A percentile compares a stretch with the other conserved stretches of the same genome.
Conservation (phyloP, 2,113 vertebrate genomes). For the Galbula dea region DNA sequence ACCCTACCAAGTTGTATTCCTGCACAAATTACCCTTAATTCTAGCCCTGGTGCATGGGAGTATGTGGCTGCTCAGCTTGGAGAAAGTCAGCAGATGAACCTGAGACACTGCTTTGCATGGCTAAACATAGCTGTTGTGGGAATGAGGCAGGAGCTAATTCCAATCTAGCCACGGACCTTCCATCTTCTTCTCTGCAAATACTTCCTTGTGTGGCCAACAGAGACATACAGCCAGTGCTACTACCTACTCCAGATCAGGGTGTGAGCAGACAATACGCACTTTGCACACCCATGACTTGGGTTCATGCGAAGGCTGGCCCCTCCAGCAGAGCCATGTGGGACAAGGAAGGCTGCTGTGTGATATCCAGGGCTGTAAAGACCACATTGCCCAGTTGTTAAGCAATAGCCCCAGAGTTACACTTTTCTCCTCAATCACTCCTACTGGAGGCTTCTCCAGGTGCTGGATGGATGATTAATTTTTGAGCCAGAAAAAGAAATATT, state of each 20-base stretch:
- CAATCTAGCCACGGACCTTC: too few species aligned
- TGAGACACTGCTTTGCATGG: background rate
- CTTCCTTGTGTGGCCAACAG: too few species aligned
- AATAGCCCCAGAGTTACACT: background rate
- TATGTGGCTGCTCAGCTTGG: too few species aligned
- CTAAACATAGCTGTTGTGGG: background rate
- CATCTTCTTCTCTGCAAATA: background rate
- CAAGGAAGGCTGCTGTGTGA: fast-evolving
- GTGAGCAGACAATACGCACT: background rate
- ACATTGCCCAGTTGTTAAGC: fast-evolving
- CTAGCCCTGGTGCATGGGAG: background rate
- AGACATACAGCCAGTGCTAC: too few species aligned
- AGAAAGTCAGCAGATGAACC: background rate
- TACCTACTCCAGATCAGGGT: background rate
- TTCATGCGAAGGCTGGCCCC: fast-evolving
- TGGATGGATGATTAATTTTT: background rate
- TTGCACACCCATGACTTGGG: background rate
- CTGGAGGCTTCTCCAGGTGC: background rate
- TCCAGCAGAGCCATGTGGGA: background rate
- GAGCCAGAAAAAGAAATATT: background rate
- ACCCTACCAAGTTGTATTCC: background rate
- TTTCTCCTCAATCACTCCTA: background rate
- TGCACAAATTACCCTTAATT: background rate
- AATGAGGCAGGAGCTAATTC: background rate
- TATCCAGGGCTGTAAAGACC: background rate